These are phyloP conservation scores for Metacarcinus magister DNA, from an alignment of 2,888 invertebrate species.

Conservation along the genomic window DNA sequence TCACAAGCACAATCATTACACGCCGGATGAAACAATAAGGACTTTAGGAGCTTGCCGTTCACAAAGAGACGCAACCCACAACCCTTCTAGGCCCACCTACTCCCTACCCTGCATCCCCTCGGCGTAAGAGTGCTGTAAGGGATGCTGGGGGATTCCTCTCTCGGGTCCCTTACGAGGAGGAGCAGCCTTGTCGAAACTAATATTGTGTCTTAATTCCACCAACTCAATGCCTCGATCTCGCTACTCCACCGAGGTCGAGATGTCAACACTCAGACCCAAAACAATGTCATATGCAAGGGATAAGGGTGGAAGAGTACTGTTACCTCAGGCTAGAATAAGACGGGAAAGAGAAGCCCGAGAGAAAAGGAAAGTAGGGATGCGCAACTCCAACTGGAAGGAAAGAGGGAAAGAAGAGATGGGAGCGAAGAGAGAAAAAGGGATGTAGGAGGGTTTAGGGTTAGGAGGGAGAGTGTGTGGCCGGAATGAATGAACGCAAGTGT, in stretches of 20 bases:
- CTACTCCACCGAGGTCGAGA: neutral
- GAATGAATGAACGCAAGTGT: conserved; percentile 2
- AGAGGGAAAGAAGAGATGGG: neutral
- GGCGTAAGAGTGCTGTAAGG: neutral
- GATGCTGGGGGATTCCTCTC: neutral
- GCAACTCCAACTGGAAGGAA: neutral
- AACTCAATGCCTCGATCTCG: conserved; percentile 71
- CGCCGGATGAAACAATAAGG: conserved; percentile 74
- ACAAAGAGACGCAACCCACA: conserved; percentile 60
- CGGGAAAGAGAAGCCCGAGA: neutral
- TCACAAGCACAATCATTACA: conserved; percentile 77
- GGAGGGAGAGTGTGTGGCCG: neutral
- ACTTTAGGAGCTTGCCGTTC: conserved; percentile 49
- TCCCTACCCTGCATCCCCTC: neutral
- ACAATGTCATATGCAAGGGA: neutral
- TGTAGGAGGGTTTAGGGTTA: neutral
- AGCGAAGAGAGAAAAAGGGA: neutral
- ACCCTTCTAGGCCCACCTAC: neutral
- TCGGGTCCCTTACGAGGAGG: neutral
- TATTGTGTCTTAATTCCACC: conserved; percentile 67
- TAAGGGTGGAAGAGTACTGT: neutral
- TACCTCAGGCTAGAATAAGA: neutral
- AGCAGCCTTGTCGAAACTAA: conserved; percentile 65
- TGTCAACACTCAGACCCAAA: conserved; percentile 64
- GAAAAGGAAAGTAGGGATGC: neutral